Percentiles rank a stretch among this genome's conserved stretches.
phyloP scores from a whole-genome alignment of 2,888 invertebrate genomes.

The Osmoderma eremita region DNA sequence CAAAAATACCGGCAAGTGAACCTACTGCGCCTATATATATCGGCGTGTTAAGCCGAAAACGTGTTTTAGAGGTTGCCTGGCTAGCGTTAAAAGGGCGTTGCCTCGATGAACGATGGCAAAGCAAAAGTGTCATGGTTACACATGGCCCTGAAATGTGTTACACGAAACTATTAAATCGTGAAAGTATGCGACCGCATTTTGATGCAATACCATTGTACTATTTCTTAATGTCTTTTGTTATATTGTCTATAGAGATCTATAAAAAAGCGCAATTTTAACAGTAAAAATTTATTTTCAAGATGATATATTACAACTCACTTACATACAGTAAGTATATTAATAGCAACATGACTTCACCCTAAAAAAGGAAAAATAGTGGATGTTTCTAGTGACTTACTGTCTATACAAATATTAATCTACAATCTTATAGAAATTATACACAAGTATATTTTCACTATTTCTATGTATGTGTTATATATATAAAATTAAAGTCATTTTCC shows the following conservation, averaged over 20 bases:
- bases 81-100: too few relatives aligned
- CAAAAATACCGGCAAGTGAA: too few relatives aligned
- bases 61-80: too few relatives aligned
- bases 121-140: too few relatives aligned
- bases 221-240: neutral
- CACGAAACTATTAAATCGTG: too few relatives aligned
- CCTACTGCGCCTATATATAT: too few relatives aligned
- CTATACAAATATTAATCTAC: constrained; percentile 30
- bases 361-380: constrained; percentile 14
- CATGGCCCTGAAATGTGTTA: too few relatives aligned
- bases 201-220: neutral
- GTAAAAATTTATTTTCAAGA: constrained; percentile 42
- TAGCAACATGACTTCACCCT: constrained; percentile 24
- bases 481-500: constrained; percentile 27
- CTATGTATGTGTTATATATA: constrained; percentile 24
- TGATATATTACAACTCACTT: constrained; percentile 39
- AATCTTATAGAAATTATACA: constrained; percentile 33
- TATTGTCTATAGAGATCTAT: neutral
- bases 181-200: too few relatives aligned
- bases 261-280: constrained; percentile 17
- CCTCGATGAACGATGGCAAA: too few relatives aligned
- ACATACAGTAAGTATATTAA: constrained; percentile 27
- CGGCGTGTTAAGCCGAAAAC: too few relatives aligned
- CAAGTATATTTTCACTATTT: constrained; percentile 18
- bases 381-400: constrained; percentile 25